These are phyloP conservation scores for Danaus melanippus DNA, from an alignment of 1,140 invertebrate species.

Conservation along the genomic window DNA sequence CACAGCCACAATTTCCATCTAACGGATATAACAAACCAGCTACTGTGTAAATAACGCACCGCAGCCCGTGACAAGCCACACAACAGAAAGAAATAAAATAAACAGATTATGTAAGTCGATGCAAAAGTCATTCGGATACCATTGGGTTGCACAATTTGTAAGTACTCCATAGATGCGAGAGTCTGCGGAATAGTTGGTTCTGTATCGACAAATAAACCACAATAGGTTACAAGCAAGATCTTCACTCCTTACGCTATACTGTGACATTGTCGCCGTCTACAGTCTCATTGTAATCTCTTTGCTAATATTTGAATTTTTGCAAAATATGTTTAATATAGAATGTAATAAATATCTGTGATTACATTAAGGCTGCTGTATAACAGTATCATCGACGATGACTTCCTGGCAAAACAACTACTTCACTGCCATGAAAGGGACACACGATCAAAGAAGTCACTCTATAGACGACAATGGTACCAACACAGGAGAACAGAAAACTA, in stretches of 20 bases:
- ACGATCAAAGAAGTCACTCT: constrained; percentile 40
- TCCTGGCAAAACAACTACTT: constrained; percentile 17
- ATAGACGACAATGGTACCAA: constrained; percentile 33
- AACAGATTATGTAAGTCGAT: constrained; percentile 40
- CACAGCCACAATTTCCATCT: constrained; percentile 68
- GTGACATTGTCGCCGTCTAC: constrained; percentile 10
- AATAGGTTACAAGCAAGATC: constrained; percentile 60
- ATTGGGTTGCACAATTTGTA: constrained; percentile 68
- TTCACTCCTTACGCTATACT: constrained; percentile 6
- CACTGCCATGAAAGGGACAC: constrained; percentile 40
- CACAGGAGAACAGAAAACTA: constrained; percentile 47
- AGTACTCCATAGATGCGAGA: constrained; percentile 69
- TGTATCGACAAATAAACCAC: constrained; percentile 68
- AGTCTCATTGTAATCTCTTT: not conserved
- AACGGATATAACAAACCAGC: constrained; percentile 40
- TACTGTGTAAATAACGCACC: constrained; percentile 36
- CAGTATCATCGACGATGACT: not conserved
- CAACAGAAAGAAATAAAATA: constrained; percentile 34
- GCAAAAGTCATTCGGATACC: constrained; percentile 60
- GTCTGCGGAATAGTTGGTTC: constrained; percentile 67
- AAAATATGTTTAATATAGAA: too few species aligned
- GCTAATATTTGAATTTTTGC: too few species aligned
- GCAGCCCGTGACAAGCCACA: constrained; percentile 39
- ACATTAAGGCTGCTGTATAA: too few species aligned
- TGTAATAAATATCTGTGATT: too few species aligned